Base-by-base conservation (phyloP, 2,113 vertebrate genomes). In the Mus spicilegus region DNA sequence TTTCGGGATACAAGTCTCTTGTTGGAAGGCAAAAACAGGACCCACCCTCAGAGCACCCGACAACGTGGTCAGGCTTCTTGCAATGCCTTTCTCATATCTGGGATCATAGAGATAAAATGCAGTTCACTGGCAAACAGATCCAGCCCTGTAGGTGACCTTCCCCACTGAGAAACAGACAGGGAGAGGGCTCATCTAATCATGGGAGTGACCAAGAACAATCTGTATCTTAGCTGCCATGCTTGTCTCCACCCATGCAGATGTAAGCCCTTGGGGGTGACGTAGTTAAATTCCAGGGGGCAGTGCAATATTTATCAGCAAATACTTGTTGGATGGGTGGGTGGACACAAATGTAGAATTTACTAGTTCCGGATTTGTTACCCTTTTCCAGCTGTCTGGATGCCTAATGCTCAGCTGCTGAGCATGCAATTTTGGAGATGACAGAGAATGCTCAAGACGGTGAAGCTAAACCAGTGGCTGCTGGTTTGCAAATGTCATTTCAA, bases 401-500 rank as follows among this genome's bases (percentile, higher is more conserved):
- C 67, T 69, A 51, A 93, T 87, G 77, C 42, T 78, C 94, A 94
- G 76, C 69, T 93, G 49, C 94, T 88, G 42, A 42, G 61, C 36
- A 58, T 69, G 87, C n/a, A 70, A n/a, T 89, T 89, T 92, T 87
- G 39, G 89, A 92, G 70, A 91, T 91, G 87, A 77, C n/a, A 70
- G 93, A 88, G 65, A 54, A 92, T 51, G 69, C 26, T 77, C 75
- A 54, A 54, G 67, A 72, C 61, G 72, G 92, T 81, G 92, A 56
- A 46, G 94, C 93, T 90, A 96, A 93, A 91, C 20, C 67, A 78
- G 67, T 77, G 42, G 58, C 26, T 87, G 77, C 90, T 77, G 49
- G 28, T 91, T 11, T 82, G 88, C 88, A 87, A 97, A 78, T 78
- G 46, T 69, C 95, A 89, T 89, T 97, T 92, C 78, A 94, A 96